These are phyloP conservation scores for Anticlea derivata DNA, from an alignment of 2,888 invertebrate genomes.

Conservation along the genomic window DNA sequence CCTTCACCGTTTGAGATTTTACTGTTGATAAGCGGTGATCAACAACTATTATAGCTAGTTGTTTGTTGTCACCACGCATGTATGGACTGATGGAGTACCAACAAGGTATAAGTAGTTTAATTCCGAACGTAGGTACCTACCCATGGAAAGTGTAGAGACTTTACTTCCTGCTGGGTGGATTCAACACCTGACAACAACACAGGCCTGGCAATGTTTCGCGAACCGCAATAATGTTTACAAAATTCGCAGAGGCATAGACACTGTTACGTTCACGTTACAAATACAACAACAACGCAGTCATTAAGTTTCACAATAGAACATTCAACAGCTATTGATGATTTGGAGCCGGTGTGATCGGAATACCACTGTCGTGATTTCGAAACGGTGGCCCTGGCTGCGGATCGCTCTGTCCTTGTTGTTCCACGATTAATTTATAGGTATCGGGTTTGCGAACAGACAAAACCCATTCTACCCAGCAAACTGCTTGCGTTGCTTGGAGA, in stretches of 20 bases:
- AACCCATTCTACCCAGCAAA: background rate
- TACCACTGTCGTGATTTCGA: constrained; percentile 52
- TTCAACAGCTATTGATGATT: constrained; percentile 60
- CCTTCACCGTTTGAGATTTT: no score
- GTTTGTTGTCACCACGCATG: no score
- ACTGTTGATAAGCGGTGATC: no score
- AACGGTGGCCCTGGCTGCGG: constrained; percentile 30
- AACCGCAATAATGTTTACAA: constrained; percentile 23
- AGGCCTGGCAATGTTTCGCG: constrained; percentile 16
- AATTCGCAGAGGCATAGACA: constrained; percentile 21
- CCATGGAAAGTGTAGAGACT: constrained; percentile 1
- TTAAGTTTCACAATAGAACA: constrained; percentile 72
- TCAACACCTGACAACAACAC: constrained; percentile 12
- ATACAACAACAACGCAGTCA: constrained; percentile 53
- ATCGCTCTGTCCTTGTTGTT: constrained; percentile 8
- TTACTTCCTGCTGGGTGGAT: constrained; percentile 4
- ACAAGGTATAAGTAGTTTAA: no score
- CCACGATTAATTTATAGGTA: constrained; percentile 1
- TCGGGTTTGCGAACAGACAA: background rate
- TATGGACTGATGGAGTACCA: no score
- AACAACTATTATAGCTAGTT: no score
- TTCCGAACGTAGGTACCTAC: no score
- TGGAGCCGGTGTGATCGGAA: constrained; percentile 61
- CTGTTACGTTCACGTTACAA: constrained; percentile 45
- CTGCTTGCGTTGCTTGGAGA: no score